Conservation (phyloP, 2,888 invertebrate genomes). For the Dryocosmus kuriphilus region DNA sequence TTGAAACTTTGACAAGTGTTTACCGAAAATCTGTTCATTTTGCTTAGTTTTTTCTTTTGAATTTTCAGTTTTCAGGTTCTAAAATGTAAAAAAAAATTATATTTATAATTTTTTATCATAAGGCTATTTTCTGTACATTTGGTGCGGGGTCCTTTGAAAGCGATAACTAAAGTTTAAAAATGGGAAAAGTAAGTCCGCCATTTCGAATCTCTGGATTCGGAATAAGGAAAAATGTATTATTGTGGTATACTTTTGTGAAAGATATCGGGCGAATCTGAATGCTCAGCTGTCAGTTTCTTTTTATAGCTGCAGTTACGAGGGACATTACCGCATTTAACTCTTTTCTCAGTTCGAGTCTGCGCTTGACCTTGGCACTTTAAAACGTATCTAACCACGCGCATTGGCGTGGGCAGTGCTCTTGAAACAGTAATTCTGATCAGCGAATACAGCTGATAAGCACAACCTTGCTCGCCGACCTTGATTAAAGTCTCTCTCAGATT, state of each 20-base stretch:
- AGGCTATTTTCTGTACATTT: no score
- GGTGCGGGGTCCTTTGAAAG: no score
- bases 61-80: no score
- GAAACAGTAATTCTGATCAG: constrained; percentile 19
- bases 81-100: no score
- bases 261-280: constrained; percentile 21
- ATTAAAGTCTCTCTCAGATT: background rate
- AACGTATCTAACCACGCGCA: constrained; percentile 27
- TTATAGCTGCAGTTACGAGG: constrained; percentile 26
- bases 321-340: constrained; percentile 38
- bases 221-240: no score
- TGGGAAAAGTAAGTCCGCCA: background rate
- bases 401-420: constrained; percentile 17
- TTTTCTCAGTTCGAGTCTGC: constrained; percentile 24
- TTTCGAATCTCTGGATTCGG: background rate
- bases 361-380: constrained; percentile 36
- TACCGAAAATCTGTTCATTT: no score
- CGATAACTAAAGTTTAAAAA: background rate
- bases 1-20: no score
- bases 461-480: constrained; percentile 12
- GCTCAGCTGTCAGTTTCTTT: constrained; percentile 33
- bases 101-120: no score
- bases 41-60: no score
- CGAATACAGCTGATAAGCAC: background rate
- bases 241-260: background rate